Percentiles rank a stretch among this genome's conserved stretches.
These are phyloP conservation scores for Hydrochoerus hydrochaeris DNA, from an alignment of 2,113 vertebrate species.

Conservation along the genomic window DNA sequence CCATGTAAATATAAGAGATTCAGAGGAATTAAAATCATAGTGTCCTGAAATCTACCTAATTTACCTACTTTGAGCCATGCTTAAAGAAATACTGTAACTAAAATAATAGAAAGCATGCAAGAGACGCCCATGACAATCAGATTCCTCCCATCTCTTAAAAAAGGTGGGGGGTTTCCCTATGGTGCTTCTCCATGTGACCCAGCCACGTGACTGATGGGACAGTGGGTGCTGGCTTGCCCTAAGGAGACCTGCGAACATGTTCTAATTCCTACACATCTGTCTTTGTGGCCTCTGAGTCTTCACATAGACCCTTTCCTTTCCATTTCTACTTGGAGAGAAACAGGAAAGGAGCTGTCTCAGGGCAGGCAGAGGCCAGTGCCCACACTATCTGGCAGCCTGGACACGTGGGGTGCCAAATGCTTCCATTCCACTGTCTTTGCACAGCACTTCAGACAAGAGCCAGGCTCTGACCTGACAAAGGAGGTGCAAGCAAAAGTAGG, in stretches of 20 bases:
- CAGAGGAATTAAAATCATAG: neutral
- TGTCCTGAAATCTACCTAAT: conserved; percentile 2
- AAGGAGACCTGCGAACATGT: neutral
- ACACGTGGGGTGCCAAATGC: neutral
- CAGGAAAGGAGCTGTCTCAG: conserved; percentile 57
- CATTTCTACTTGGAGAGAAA: conserved; percentile 23
- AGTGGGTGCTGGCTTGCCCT: neutral
- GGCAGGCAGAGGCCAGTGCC: conserved; percentile 23
- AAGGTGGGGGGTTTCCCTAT: neutral
- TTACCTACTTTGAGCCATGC: neutral
- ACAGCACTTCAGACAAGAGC: neutral
- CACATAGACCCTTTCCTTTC: neutral
- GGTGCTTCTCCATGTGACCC: conserved; percentile 7
- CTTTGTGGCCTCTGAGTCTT: conserved; percentile 46
- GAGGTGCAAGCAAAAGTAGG: conserved; percentile 72
- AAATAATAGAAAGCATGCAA: neutral
- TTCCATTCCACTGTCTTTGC: conserved; percentile 50
- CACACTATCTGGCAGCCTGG: neutral
- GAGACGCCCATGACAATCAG: neutral
- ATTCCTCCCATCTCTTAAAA: neutral
- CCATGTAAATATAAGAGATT: conserved; percentile 14
- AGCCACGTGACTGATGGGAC: neutral
- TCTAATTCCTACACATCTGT: neutral
- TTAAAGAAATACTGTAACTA: neutral
- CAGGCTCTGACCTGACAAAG: conserved; percentile 51